phyloP scores from a whole-genome alignment of 2,113 vertebrate genomes.

The Corvus cornix region DNA sequence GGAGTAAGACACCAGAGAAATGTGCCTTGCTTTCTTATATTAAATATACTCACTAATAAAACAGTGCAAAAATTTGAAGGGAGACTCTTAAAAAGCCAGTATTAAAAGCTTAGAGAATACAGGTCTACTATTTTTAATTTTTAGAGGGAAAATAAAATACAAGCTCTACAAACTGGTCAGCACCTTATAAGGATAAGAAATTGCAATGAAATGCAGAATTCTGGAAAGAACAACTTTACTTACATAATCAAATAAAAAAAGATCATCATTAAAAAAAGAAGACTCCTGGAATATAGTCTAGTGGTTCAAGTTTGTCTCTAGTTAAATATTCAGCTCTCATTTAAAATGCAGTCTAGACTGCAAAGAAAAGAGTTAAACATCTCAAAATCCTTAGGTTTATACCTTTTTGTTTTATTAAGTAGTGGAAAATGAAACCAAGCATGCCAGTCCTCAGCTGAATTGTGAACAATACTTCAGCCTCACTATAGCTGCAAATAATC shows the following conservation, averaged over 20 bases:
- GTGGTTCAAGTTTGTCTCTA: background rate
- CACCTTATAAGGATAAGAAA: background rate
- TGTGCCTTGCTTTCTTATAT: background rate
- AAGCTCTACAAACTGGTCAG: background rate
- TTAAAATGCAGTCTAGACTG: background rate
- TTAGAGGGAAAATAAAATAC: background rate
- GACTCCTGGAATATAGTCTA: background rate
- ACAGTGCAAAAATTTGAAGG: background rate
- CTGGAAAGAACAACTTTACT: background rate
- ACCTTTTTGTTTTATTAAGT: background rate
- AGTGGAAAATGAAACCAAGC: background rate
- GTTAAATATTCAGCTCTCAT: background rate
- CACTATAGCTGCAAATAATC: background rate
- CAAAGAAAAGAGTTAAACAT: background rate
- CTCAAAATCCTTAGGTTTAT: background rate
- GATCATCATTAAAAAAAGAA: background rate
- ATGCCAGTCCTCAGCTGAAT: background rate
- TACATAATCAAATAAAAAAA: background rate
- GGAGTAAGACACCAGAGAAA: background rate
- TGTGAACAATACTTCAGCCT: background rate
- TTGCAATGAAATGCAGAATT: background rate
- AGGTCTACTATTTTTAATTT: background rate
- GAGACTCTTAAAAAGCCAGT: background rate
- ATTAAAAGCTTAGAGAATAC: background rate
- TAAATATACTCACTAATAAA: background rate